Base-by-base conservation (phyloP, 2,113 vertebrate species). In the Pangasianodon hypophthalmus region DNA sequence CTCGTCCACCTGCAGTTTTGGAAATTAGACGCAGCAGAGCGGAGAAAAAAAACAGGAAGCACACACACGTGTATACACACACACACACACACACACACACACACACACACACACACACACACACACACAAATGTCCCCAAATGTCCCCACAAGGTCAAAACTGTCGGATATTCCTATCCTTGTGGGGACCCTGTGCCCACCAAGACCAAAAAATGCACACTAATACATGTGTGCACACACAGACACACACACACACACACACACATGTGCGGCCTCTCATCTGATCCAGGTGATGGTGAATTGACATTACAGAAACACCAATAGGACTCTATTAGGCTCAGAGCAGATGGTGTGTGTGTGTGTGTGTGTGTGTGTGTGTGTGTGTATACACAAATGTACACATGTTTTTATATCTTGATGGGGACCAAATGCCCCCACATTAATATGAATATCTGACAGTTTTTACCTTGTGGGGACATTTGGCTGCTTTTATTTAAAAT, bases 271-370 rank as follows among this genome's bases (percentile, higher is more conserved):
- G 24, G 32, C 77, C 48, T 77, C 85, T 81, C 48, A 73, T 82
- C 60, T 88, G 87, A 64, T 86, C 84, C 41, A 87, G 54, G 79
- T 91, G 92, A 92, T 80, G 92, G 69, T 92, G 86, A 92, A 88
- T 32, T 87, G 88, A 90, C 75, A 83, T 77, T 86, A 92, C 84
- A 86, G 90, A 90, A 79, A 93, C 90, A 93, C 90, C 90, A 87
- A 81, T 92, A 91, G 93, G 91, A 91, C 92, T 92, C 80, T 92
- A 86, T 86, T 90, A 88, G 91, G 88, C 91, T 92, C 83, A 84
- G 92, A 95, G 91, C 95, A 95, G 95, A 95, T 95, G 95, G 95
- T 91, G 58, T 88, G 92, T 92, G 92, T 92, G 90, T 88, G 82
- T 93, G 83, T 92, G 88, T 89, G 92, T 88, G 83, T 91, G 87